Percentiles rank a stretch among this genome's conserved stretches.
Conservation (phyloP, 2,797 vertebrate species). For the Centroberyx gerrardi region DNA sequence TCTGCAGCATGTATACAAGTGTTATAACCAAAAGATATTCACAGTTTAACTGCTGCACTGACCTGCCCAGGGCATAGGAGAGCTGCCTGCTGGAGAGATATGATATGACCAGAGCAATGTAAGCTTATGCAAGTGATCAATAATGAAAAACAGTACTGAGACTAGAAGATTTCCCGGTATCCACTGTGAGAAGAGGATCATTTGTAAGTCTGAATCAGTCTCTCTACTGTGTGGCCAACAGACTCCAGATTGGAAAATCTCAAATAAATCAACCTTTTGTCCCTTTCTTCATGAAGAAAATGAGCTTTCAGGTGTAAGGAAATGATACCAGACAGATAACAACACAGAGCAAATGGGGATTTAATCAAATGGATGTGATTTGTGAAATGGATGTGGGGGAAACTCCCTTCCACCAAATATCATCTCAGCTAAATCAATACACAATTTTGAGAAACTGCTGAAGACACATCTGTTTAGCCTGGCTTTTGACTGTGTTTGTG, state of each 20-base stretch:
- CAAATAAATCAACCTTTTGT: too few species aligned
- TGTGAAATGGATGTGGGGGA: too few species aligned
- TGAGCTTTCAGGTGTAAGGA: background rate
- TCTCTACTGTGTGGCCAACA: slow-evolving; percentile 11
- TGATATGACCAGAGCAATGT: slow-evolving; percentile 3
- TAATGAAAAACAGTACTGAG: slow-evolving; percentile 10
- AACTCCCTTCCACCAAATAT: too few species aligned
- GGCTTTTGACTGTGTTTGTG: too few species aligned
- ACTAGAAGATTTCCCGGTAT: background rate
- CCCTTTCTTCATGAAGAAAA: too few species aligned
- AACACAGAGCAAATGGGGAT: background rate
- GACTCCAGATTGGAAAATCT: background rate
- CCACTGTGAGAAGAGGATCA: background rate
- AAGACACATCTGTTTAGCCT: too few species aligned
- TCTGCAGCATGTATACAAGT: too few species aligned
- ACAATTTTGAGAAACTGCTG: too few species aligned
- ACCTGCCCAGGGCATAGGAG: background rate
- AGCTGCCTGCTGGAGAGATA: slow-evolving; percentile 5
- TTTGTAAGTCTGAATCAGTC: slow-evolving; percentile 17
- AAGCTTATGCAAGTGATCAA: slow-evolving; percentile 30
- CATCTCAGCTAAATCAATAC: too few species aligned
- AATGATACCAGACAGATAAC: background rate
- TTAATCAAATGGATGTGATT: slow-evolving; percentile 12
- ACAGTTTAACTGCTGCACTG: slow-evolving; percentile 3
- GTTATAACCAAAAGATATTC: too few species aligned